Percentiles rank a stretch among this genome's conserved stretches.
These are phyloP conservation scores for Polyploca ridens DNA, from an alignment of 2,888 invertebrate species.

Conservation along the genomic window DNA sequence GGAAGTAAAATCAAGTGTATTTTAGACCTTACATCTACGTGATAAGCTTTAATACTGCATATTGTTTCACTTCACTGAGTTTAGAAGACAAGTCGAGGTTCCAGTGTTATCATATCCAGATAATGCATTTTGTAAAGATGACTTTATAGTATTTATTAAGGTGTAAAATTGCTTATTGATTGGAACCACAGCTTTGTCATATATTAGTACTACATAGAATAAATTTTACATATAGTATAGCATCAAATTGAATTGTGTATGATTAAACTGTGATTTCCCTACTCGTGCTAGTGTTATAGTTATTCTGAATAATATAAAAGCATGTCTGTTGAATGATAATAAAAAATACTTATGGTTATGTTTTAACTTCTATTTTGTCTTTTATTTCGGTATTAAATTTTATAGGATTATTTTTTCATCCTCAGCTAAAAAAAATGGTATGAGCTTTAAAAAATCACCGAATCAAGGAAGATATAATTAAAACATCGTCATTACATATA, in stretches of 20 bases:
- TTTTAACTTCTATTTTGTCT: neutral
- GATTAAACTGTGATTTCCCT: constrained; percentile 48
- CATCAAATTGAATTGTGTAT: neutral
- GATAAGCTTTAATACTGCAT: neutral
- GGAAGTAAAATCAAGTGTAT: constrained; percentile 1
- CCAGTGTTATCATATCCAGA: neutral
- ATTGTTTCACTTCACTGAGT: neutral
- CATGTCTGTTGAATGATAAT: constrained; percentile 48
- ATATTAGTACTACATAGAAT: neutral
- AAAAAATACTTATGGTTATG: constrained; percentile 22
- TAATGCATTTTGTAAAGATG: neutral
- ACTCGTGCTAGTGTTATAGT: constrained; percentile 21
- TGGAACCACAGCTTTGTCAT: neutral
- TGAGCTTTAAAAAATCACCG: neutral
- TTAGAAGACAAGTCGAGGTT: neutral
- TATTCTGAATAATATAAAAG: constrained; percentile 19
- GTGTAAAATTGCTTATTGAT: neutral
- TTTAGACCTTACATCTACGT: neutral
- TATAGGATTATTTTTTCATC: too few relatives aligned
- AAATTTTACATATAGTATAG: neutral
- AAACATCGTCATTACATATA: constrained; percentile 76
- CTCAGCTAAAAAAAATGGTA: too few relatives aligned
- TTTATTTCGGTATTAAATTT: neutral
- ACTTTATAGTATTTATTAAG: neutral
- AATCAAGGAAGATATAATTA: constrained; percentile 10